A percentile compares a stretch with the other conserved stretches of the same genome.
Conservation (phyloP, 2,113 vertebrate genomes). For the Oryctolagus cuniculus region DNA sequence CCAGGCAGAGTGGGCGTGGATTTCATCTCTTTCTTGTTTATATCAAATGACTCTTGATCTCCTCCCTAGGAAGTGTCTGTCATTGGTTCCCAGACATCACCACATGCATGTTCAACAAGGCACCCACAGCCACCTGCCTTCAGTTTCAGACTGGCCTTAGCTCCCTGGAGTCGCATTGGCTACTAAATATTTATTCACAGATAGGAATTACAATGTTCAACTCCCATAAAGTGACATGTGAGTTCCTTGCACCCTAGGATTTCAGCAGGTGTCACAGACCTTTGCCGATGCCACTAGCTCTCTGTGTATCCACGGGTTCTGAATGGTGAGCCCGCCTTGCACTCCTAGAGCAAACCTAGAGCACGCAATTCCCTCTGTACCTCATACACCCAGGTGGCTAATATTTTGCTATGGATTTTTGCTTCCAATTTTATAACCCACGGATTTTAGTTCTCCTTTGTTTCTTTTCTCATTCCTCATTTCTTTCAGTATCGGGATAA, state of each 20-base stretch:
- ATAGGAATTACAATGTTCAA: not conserved
- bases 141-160: not conserved
- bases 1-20: not conserved
- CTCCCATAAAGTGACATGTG: not conserved
- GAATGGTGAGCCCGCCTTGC: not conserved
- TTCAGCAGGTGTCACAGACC: not conserved
- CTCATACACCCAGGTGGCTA: not conserved
- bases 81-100: not conserved
- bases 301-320: not conserved
- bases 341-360: no score
- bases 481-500: not conserved
- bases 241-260: not conserved
- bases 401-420: not conserved
- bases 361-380: not conserved
- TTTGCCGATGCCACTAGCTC: not conserved
- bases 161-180: not conserved
- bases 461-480: not conserved
- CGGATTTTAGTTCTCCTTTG: not conserved
- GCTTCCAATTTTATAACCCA: not conserved
- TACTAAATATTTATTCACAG: not conserved
- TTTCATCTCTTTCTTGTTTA: not conserved
- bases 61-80: not conserved
- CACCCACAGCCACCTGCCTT: not conserved
- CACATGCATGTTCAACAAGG: not conserved
- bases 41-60: not conserved